Evolutionary conservation across 1,140 invertebrate species (phyloP), one percentile per base, ranked within the genome.

Genomic region (Riptortus pedestris): DNA sequence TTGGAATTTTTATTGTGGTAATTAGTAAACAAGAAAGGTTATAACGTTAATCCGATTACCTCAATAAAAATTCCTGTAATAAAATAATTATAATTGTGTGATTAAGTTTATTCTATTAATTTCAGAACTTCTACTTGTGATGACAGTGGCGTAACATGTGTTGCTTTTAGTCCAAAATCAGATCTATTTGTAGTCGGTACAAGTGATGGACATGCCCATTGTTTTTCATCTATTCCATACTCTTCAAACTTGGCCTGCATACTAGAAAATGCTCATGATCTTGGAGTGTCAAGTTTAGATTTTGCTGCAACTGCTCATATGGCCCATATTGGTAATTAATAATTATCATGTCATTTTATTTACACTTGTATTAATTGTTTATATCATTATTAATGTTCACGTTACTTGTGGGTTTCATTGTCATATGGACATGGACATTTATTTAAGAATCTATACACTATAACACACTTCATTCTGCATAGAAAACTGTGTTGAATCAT

Each of bases 261-360:
- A 5, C 70, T 75, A 67, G 77, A 81, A 20, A 79, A 81, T 68
- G 84, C 80, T 47, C 86, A 89, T 70, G 86, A 88, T 72, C 73
- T 88, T 12, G 87, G 86, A 7, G 83, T 87, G 1, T 78, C 81
- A 28, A 78, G 79, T 51, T 82, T 81, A 68, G 84, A 86, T 69
- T 85, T 87, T 69, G 80, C 79, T 22, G 20, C 45, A 2, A 48
- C 33, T 18, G 16, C 28, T 11, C 60, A 63, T 29, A 47, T 38
- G 14, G 20, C 33, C 16, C 29, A 27, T 31, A 24, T 33, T n/a
- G 51, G 62, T 64, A 7, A 29, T 51, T 57, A 5, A 47, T 20
- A 47, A 4, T 1, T 18, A 16, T 5, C 5, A 9, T 38, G 16
- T 16, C 5, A n/a, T n/a, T n/a, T n/a, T n/a, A n/a, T n/a, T n/a